These are phyloP conservation scores for Archips xylosteana DNA, from an alignment of 2,888 invertebrate species.

Conservation along the genomic window DNA sequence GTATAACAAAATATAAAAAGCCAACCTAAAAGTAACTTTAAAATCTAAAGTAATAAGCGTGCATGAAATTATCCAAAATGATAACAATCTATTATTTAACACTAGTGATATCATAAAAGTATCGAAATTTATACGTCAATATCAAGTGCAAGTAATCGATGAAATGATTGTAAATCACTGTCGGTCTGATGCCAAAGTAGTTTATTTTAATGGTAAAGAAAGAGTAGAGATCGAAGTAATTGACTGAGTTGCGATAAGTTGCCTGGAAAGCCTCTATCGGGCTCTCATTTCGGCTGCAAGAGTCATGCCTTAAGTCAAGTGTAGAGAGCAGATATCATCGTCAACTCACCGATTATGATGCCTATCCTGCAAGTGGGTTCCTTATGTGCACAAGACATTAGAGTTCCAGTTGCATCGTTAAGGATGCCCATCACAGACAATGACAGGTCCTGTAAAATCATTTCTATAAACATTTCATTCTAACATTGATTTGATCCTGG, in stretches of 20 bases:
- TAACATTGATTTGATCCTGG: slow-evolving; percentile 18
- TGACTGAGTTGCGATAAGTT: slow-evolving; percentile 50
- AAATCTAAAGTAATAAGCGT: slow-evolving; percentile 29
- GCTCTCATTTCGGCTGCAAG: slow-evolving; percentile 69
- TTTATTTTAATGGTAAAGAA: slow-evolving; percentile 8
- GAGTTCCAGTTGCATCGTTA: slow-evolving; percentile 97
- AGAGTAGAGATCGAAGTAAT: slow-evolving; percentile 9
- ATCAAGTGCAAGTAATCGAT: background rate
- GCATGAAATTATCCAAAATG: slow-evolving; percentile 30
- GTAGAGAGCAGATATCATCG: slow-evolving; percentile 74
- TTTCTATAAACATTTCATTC: slow-evolving; percentile 49
- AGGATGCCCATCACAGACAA: slow-evolving; percentile 96
- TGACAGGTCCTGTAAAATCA: slow-evolving; percentile 89
- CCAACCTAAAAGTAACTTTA: slow-evolving; percentile 10
- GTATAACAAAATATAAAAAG: slow-evolving; percentile 34
- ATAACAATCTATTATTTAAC: background rate
- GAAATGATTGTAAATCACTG: background rate
- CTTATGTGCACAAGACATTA: slow-evolving; percentile 96
- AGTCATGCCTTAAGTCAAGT: slow-evolving; percentile 71
- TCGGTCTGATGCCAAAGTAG: background rate
- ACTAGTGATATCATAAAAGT: background rate
- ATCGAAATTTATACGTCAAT: background rate
- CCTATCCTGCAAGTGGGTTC: slow-evolving; percentile 92
- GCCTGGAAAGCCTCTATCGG: slow-evolving; percentile 69
- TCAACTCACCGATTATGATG: slow-evolving; percentile 92